Evolutionary conservation across 2,797 vertebrate species (phyloP), one percentile per base, ranked within the genome.

Genomic region (Rallus crepitans): DNA sequence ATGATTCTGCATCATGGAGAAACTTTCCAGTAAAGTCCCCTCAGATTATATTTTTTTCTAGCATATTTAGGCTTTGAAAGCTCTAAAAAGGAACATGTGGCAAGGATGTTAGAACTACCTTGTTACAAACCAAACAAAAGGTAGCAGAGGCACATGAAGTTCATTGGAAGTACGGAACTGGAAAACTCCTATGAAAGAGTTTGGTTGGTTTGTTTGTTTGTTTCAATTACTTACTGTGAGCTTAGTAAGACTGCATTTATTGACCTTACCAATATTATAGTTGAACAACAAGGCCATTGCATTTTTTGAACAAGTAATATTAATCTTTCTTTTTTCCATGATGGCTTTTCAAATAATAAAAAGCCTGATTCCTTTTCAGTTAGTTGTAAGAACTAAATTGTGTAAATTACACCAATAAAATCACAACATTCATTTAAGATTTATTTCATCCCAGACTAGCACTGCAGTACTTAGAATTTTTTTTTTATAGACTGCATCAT

Each of bases 361-460:
- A 89, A 78, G 42, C 16, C 8, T 27, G 23, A 23, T 53, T 90
- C 5, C 7, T 66, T 92, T 79, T 94, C 80, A 57, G 28, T 88
- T 90, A 39, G 31, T 90, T 93, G 73, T 82, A 93, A 84, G 52
- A 48, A 23, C 7, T 71, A 77, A 65, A 61, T 82, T n/a, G 72
- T 76, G 20, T 57, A 96, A 92, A 77, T 79, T n/a, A 96, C n/a
- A 82, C 11, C 23, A 81, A 48, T 42, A 89, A 96, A 94, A 80
- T 86, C 70, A 87, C 42, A 92, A 84, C 48, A 87, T 64, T 21
- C 11, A 81, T 57, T 87, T 91, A 80, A 93, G 33, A 66, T 66
- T 96, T 92, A 68, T 89, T 87, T 27, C 75, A 12, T 28, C 28
- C 55, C 66, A 61, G 16, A 37, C 12, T 37, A 96, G 82, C 82